These are phyloP conservation scores for Cyprinodon diabolis DNA, from an alignment of 2,797 vertebrate species.

Conservation along the genomic window DNA sequence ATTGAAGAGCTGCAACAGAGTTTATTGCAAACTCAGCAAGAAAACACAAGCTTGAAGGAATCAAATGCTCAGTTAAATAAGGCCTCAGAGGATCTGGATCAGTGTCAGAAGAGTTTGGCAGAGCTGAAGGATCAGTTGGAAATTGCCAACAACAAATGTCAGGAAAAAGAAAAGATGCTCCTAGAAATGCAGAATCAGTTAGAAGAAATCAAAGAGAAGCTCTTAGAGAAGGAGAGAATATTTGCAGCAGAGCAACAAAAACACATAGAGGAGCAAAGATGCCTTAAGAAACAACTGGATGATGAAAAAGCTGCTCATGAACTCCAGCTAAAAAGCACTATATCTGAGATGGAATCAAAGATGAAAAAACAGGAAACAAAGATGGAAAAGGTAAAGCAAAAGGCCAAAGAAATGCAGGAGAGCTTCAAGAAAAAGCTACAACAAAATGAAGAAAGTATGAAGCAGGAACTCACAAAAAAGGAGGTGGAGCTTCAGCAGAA, in stretches of 20 bases:
- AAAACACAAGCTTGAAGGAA: slow-evolving; percentile 78
- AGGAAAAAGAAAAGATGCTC: slow-evolving; percentile 77
- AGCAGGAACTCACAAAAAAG: slow-evolving; percentile 88
- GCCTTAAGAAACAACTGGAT: slow-evolving; percentile 80
- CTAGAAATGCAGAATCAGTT: slow-evolving; percentile 75
- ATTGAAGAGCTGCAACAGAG: slow-evolving; percentile 78
- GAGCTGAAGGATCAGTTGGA: slow-evolving; percentile 80
- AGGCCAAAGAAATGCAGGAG: slow-evolving; percentile 91
- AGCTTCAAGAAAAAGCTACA: slow-evolving; percentile 88
- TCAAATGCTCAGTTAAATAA: slow-evolving; percentile 65
- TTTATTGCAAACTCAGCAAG: slow-evolving; percentile 74
- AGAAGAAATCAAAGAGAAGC: slow-evolving; percentile 73
- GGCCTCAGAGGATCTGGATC: slow-evolving; percentile 75
- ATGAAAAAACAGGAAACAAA: slow-evolving; percentile 88
- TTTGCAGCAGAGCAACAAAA: slow-evolving; percentile 71
- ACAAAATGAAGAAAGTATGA: slow-evolving; percentile 88
- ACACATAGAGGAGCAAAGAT: slow-evolving; percentile 78
- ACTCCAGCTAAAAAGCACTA: slow-evolving; percentile 77
- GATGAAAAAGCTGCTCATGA: slow-evolving; percentile 79
- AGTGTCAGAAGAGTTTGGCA: slow-evolving; percentile 72
- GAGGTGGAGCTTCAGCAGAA: slow-evolving; percentile 87
- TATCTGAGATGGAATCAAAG: slow-evolving; percentile 86
- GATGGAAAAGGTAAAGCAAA: slow-evolving; percentile 89
- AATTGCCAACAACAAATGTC: slow-evolving; percentile 74
- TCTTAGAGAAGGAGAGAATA: slow-evolving; percentile 81